phyloP scores from a whole-genome alignment of 2,888 invertebrate genomes.

The Diaprepes abbreviatus region DNA sequence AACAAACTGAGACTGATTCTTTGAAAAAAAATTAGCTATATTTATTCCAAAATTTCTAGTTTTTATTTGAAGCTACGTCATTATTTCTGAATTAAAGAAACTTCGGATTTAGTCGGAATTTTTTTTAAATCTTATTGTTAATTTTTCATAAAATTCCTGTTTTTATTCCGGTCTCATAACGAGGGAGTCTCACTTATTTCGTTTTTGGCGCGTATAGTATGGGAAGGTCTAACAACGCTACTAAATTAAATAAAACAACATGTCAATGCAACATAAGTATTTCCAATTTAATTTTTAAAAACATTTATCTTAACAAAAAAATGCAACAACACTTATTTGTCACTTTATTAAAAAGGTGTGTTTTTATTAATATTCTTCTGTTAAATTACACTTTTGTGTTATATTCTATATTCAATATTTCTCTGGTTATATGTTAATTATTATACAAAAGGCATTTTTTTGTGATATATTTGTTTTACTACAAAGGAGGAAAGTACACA shows the following conservation, averaged over 20 bases:
- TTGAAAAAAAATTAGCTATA: no score
- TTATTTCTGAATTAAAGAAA: no score
- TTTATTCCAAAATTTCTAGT: no score
- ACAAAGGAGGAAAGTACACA: background rate
- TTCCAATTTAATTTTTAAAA: conserved; percentile 18
- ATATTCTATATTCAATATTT: background rate
- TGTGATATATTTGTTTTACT: background rate
- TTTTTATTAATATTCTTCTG: background rate
- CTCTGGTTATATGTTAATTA: background rate
- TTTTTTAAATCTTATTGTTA: no score
- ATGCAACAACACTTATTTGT: background rate
- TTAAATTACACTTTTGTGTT: background rate
- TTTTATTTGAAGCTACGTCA: no score
- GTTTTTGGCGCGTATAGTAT: no score
- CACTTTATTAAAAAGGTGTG: background rate
- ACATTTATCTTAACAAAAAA: background rate
- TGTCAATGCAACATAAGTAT: conserved; percentile 12
- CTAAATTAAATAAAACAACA: conserved; percentile 15
- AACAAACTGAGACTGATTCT: background rate
- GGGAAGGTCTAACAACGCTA: no score
- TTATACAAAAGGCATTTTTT: background rate
- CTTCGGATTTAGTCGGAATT: no score
- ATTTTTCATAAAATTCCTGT: no score
- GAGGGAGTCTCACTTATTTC: no score
- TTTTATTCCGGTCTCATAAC: no score